phyloP scores from a whole-genome alignment of 2,113 vertebrate species.

The Pitta sordida region DNA sequence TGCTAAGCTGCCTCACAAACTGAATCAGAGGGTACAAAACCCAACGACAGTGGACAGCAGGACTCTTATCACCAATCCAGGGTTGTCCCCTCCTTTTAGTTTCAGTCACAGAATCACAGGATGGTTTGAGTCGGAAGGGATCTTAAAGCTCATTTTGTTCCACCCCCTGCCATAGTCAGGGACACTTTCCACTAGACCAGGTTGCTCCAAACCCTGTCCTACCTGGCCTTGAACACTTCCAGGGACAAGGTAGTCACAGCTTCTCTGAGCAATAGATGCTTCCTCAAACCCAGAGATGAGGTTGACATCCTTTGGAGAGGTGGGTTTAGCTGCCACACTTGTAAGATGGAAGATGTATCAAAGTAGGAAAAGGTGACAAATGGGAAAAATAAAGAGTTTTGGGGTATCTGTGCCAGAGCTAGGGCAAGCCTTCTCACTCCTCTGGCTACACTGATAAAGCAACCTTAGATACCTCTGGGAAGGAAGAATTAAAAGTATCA shows the following conservation, averaged over 20 bases:
- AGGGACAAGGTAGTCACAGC: neutral
- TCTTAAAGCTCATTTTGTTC: rapidly evolving
- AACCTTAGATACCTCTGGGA: no score
- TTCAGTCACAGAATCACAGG: neutral
- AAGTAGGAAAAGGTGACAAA: neutral
- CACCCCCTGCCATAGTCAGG: neutral
- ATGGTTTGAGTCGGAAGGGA: rapidly evolving
- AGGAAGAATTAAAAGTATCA: rapidly evolving
- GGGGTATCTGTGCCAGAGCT: rapidly evolving
- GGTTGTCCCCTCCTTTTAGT: neutral
- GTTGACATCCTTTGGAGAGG: rapidly evolving
- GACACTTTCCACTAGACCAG: neutral
- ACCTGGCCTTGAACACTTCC: neutral
- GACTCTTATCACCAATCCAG: rapidly evolving
- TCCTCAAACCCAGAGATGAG: neutral
- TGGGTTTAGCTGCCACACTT: rapidly evolving
- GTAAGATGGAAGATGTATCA: rapidly evolving
- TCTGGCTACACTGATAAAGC: neutral
- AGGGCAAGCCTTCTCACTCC: neutral
- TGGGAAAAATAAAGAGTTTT: rapidly evolving
- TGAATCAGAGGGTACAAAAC: neutral
- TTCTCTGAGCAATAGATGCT: neutral
- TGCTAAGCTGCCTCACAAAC: neutral
- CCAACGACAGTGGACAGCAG: neutral
- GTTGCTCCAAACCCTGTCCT: neutral